phyloP scores from a whole-genome alignment of 92 coral and sea anemone species.

The Montipora capitata region DNA sequence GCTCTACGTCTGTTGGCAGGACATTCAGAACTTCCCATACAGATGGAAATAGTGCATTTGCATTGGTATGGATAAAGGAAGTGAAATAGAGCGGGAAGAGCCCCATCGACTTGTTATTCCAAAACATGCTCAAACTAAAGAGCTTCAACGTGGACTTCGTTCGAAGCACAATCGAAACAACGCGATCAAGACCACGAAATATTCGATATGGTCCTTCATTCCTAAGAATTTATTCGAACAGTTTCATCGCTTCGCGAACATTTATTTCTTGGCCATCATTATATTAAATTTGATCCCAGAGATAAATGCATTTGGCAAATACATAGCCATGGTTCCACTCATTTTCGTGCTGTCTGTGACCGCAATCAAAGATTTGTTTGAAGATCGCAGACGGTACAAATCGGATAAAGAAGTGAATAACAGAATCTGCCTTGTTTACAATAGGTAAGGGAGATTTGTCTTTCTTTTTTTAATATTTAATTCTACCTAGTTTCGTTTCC shows the following conservation, averaged over 20 bases:
- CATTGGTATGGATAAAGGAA: slow-evolving; percentile 31
- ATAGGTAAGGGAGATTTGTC: slow-evolving; percentile 72
- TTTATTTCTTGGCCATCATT: slow-evolving; percentile 91
- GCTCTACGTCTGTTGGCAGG: not conserved
- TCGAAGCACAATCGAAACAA: slow-evolving; percentile 81
- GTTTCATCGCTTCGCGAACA: slow-evolving; percentile 99
- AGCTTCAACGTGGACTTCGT: slow-evolving; percentile 67
- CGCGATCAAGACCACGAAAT: slow-evolving; percentile 96
- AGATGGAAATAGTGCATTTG: slow-evolving; percentile 2
- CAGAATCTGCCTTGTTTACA: slow-evolving; percentile 86
- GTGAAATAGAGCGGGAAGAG: slow-evolving; percentile 36
- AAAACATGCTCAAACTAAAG: slow-evolving; percentile 81
- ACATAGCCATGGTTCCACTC: slow-evolving; percentile 95
- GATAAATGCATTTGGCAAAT: slow-evolving; percentile 95
- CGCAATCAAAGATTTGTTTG: slow-evolving; percentile 94
- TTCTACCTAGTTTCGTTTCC: not conserved
- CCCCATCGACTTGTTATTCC: slow-evolving; percentile 90
- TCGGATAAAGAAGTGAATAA: slow-evolving; percentile 95
- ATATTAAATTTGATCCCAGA: slow-evolving; percentile 97
- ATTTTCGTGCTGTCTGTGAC: slow-evolving; percentile 93
- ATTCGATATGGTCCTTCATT: slow-evolving; percentile 93
- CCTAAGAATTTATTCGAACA: slow-evolving; percentile 99
- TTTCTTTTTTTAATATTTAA: not conserved
- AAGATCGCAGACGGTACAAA: slow-evolving; percentile 94
- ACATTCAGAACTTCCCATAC: slow-evolving; percentile 11